Evolutionary conservation across 2,113 vertebrate species (phyloP), one percentile per base, ranked within the genome.

Genomic region (Bubo bubo): DNA sequence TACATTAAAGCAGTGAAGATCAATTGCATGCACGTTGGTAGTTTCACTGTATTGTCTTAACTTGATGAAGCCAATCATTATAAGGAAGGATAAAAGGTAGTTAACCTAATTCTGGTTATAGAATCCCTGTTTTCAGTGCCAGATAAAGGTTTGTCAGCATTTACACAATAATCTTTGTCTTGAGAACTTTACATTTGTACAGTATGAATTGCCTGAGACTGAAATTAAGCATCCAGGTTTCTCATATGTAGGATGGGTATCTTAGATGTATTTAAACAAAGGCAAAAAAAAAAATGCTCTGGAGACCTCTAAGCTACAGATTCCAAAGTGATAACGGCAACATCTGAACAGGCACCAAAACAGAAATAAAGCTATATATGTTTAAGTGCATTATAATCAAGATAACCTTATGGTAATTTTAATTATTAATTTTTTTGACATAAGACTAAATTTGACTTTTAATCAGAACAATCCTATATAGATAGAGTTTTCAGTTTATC

Each of bases 1-100:
- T 97, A 94, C 47, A 87, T 96, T 97, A 98, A 97, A 94, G 74
- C 73, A 93, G 37, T 52, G 37, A 96, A 96, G 96, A 98, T 96
- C 83, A 95, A 75, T 95, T 97, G 86, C 55, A 80, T 74, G 59
- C 53, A 93, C 91, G 43, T 85, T 91, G 35, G 86, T 96, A 96
- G 81, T 70, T 93, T 97, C 63, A 64, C 24, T 55, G 90, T 92
- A 90, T 72, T 95, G 60, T 72, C 94, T 95, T 95, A 90, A 94
- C n/a, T 87, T 49, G 49, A 83, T 58, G 32, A 95, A 96, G 41
- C 22, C 50, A 93, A 63, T 74, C 58, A 66, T 94, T 96, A 85
- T 49, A 83, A 86, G 26, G 56, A 93, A 91, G n/a, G 83, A 95
- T 88, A 64, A 97, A 97, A 89, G 45, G 22, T 23, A 47, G 27